phyloP scores from a whole-genome alignment of 2,797 vertebrate genomes.

The Dendrocincla tyrannina region DNA sequence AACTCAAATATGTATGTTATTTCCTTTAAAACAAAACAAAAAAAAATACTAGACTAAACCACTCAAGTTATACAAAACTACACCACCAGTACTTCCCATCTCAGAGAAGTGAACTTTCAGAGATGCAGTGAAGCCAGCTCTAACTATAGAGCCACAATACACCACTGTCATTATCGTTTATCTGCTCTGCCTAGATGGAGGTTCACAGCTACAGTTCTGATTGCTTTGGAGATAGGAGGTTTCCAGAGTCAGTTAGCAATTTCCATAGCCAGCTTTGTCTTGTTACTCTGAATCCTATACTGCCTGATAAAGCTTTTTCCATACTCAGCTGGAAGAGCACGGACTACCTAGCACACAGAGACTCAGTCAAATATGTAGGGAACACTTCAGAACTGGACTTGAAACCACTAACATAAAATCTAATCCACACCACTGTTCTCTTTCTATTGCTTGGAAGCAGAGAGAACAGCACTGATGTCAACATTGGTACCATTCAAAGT shows the following conservation, averaged over 20 bases:
- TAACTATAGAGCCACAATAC: neutral
- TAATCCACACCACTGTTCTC: neutral
- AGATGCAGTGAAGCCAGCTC: neutral
- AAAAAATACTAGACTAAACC: neutral
- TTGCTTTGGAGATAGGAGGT: neutral
- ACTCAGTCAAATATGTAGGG: neutral
- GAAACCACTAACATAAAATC: neutral
- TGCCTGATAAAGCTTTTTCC: conserved; percentile 14
- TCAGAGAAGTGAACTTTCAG: neutral
- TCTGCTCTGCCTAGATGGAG: neutral
- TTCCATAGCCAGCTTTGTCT: conserved; percentile 2
- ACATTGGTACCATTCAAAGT: neutral
- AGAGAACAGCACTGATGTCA: neutral
- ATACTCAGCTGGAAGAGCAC: neutral
- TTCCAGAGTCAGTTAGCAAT: conserved; percentile 21
- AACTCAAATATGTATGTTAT: neutral
- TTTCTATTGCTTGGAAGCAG: neutral
- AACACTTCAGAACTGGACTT: neutral
- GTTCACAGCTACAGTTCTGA: conserved; percentile 1
- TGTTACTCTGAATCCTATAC: neutral
- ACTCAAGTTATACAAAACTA: neutral
- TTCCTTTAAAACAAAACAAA: neutral
- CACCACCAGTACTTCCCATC: neutral
- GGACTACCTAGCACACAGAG: neutral
- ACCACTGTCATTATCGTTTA: neutral